phyloP scores from a whole-genome alignment of 2,888 invertebrate species.

The Lycia hirtaria region DNA sequence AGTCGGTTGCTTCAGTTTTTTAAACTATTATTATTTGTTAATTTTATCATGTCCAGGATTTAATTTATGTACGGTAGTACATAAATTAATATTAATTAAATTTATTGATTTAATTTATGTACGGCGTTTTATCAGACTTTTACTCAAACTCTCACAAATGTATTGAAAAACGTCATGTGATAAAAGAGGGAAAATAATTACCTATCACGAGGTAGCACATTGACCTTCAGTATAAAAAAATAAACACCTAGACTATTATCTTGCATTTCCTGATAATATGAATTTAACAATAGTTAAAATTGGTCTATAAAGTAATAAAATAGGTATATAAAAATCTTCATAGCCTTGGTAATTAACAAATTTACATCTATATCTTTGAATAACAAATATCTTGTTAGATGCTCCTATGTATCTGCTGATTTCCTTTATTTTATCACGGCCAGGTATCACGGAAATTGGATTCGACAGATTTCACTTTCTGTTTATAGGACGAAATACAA shows the following conservation, averaged over 20 bases:
- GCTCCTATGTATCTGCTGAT: constrained; percentile 12
- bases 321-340: neutral
- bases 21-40: too few relatives aligned
- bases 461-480: constrained; percentile 24
- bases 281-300: neutral
- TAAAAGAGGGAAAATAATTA: too few relatives aligned
- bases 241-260: neutral
- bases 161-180: too few relatives aligned
- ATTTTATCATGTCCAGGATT: too few relatives aligned
- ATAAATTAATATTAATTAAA: too few relatives aligned
- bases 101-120: too few relatives aligned
- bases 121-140: too few relatives aligned
- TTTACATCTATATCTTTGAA: constrained; percentile 1
- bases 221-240: too few relatives aligned
- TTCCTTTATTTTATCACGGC: constrained; percentile 20
- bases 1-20: too few relatives aligned
- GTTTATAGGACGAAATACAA: constrained; percentile 5
- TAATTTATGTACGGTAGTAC: too few relatives aligned
- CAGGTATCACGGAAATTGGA: constrained; percentile 24
- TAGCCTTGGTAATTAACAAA: constrained; percentile 6
- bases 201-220: too few relatives aligned
- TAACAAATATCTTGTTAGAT: constrained; percentile 5
- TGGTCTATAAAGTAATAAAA: neutral
- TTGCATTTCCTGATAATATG: neutral
- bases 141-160: too few relatives aligned